Evolutionary conservation across 2,113 vertebrate species (phyloP), one percentile per base, ranked within the genome.

Genomic region (Phrynocephalus versicolor): DNA sequence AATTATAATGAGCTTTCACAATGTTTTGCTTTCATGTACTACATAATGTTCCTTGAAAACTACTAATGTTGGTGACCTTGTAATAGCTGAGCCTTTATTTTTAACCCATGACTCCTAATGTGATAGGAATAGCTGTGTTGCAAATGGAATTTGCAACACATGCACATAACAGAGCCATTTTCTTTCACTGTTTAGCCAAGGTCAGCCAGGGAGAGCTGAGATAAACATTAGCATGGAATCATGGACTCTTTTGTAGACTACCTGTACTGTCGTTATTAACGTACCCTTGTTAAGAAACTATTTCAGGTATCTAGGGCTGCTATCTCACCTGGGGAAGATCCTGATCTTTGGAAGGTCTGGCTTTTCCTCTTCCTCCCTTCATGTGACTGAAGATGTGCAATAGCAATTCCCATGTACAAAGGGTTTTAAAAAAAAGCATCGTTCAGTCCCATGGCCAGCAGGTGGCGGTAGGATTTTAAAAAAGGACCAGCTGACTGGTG

Each of bases 71-170:
- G 27, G 67, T 64, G 27, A 80, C 67, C 85, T 87, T 84, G 86
- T 64, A 84, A 83, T 78, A 84, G 83, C 88, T 87, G 91, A 51
- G 37, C 41, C 77, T 85, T 13, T 91, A 72, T 51, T 0, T 25
- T 80, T 92, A 88, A 90, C 91, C 86, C 90, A 27, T 85, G 85
- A 84, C 79, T 82, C n/a, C 86, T 58, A 58, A 51, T 57, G 2
- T 94, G 90, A 91, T 86, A 85, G 86, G 84, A 93, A 95, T 92
- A 94, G 88, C 84, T 92, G 72, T 45, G 58, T 82, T 93, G 86
- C 82, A 93, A 90, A 91, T 93, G 64, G 15, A 89, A 93, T 86
- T n/a, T n/a, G n/a, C n/a, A 85, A 92, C 92, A 88, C 80, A n/a
- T 88, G 87, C 69, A 39, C 69, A 80, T 82, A 81, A 81, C 41